These are phyloP conservation scores for Tigriopus japonicus DNA, from an alignment of 1,140 invertebrate genomes.

Conservation along the genomic window DNA sequence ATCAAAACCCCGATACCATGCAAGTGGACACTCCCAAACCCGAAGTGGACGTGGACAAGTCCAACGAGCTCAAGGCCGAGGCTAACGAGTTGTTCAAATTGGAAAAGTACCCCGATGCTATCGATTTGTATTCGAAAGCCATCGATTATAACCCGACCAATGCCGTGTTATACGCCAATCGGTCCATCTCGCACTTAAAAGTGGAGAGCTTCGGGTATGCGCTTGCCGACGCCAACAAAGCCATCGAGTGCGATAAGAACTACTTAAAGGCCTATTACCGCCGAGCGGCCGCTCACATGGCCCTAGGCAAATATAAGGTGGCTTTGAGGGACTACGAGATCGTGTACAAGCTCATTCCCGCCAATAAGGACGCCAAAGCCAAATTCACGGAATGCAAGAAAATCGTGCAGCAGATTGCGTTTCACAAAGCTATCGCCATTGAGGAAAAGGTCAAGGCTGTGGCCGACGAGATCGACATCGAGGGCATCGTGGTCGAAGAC, in stretches of 20 bases:
- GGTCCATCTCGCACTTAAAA: constrained; percentile 82
- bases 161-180: constrained; percentile 75
- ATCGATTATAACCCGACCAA: constrained; percentile 59
- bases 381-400: constrained; percentile 90
- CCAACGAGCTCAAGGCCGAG: constrained; percentile 44
- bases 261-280: constrained; percentile 92
- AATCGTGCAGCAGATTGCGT: constrained; percentile 81
- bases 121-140: constrained; percentile 73
- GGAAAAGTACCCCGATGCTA: constrained; percentile 69
- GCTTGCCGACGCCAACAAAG: constrained; percentile 68
- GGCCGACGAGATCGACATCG: constrained; percentile 9
- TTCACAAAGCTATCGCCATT: constrained; percentile 89
- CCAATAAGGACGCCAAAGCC: constrained; percentile 79
- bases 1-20: no score
- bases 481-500: constrained; percentile 60
- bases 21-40: no score
- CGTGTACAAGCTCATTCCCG: constrained; percentile 67
- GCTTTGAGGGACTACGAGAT: constrained; percentile 92
- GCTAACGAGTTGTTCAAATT: constrained; percentile 79
- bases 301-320: constrained; percentile 87
- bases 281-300: constrained; percentile 87
- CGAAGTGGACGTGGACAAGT: no score
- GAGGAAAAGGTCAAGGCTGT: constrained; percentile 47
- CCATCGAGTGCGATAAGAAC: constrained; percentile 66
- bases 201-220: constrained; percentile 86